Evolutionary conservation across 2,888 invertebrate species (phyloP).

Genomic region (Pegoplata infirma): DNA sequence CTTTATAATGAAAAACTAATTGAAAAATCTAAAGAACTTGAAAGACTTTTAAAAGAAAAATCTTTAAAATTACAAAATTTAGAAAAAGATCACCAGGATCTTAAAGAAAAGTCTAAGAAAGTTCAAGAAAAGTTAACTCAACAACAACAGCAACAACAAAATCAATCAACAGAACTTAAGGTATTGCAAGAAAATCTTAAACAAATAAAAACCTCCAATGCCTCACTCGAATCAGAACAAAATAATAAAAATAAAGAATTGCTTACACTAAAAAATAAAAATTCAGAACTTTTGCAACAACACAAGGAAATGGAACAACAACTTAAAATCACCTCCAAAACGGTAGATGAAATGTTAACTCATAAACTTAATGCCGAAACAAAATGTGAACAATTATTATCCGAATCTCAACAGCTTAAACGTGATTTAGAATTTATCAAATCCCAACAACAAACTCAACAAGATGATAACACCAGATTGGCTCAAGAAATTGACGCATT

Average conservation of each 20-base stretch:
- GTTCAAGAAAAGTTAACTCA: conserved; percentile 24
- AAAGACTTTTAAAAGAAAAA: conserved; percentile 45
- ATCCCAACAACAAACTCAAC: conserved; percentile 50
- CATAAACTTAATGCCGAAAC: conserved; percentile 51
- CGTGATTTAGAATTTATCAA: conserved; percentile 52
- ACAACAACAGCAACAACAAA: conserved; percentile 22
- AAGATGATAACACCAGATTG: conserved; percentile 49
- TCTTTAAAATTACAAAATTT: conserved; percentile 22
- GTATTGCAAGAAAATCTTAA: conserved; percentile 46
- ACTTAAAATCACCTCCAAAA: conserved; percentile 33
- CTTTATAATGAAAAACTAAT: conserved; percentile 21
- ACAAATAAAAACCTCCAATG: conserved; percentile 27
- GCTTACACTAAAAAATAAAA: conserved; percentile 27
- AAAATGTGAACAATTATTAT: conserved; percentile 51
- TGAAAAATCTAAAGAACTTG: conserved; percentile 33
- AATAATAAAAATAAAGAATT: conserved; percentile 39
- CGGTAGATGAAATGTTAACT: conserved; percentile 54
- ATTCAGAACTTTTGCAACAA: conserved; percentile 26
- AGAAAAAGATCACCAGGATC: conserved; percentile 39
- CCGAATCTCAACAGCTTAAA: conserved; percentile 54
- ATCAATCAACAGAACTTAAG: conserved; percentile 15
- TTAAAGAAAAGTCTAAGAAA: conserved; percentile 34
- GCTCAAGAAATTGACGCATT: conserved; percentile 53
- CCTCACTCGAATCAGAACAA: conserved; percentile 47
- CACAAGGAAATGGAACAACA: conserved; percentile 40